Evolutionary conservation across 2,888 invertebrate genomes (phyloP).

Genomic region (Erpobdella octoculata): DNA sequence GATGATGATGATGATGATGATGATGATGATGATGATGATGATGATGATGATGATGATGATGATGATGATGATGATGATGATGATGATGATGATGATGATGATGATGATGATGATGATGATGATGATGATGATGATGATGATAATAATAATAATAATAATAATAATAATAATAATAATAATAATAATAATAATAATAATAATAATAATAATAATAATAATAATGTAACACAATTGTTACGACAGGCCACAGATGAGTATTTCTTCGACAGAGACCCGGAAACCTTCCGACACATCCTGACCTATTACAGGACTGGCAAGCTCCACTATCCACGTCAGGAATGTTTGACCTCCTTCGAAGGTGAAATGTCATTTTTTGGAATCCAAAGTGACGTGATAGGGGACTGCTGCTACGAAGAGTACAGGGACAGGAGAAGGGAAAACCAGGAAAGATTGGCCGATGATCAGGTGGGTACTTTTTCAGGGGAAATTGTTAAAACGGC

Average conservation of each 20-base stretch:
- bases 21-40: conserved; percentile 1
- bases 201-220: no score
- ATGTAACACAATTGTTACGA: no score
- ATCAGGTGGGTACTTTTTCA: conserved; percentile 20
- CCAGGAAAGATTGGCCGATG: conserved; percentile 65
- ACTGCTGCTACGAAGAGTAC: conserved; percentile 99
- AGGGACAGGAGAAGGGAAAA: conserved; percentile 96
- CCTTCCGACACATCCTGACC: conserved; percentile 90
- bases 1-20: conserved; percentile 3
- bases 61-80: conserved; percentile 1
- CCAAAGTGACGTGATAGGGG: conserved; percentile 88
- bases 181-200: no score
- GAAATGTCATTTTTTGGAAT: conserved; percentile 98
- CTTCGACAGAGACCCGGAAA: conserved; percentile 97
- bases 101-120: conserved; percentile 1
- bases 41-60: conserved; percentile 1
- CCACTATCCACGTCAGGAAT: conserved; percentile 98
- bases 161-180: no score
- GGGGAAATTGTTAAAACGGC: no score
- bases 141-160: background rate
- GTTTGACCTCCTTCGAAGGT: conserved; percentile 95
- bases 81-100: conserved; percentile 1
- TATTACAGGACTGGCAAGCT: conserved; percentile 96
- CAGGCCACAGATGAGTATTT: conserved; percentile 93
- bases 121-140: conserved; percentile 1